Base-by-base conservation (phyloP, 2,113 vertebrate genomes). In the Phaethornis superciliosus region DNA sequence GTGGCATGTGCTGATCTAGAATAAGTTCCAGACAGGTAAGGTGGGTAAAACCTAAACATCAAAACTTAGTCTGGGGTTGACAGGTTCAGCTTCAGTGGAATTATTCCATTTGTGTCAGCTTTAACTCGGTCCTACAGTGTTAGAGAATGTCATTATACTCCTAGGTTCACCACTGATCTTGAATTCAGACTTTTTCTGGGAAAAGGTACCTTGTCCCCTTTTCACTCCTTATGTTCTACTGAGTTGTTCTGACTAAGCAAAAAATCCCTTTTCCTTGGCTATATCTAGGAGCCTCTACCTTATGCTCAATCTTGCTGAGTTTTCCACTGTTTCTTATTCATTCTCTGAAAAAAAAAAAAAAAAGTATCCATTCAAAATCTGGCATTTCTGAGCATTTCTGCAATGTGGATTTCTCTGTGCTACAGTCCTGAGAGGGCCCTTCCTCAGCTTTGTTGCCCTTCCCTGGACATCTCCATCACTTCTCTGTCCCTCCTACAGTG, bases 311-410 rank as follows among this genome's bases (percentile, higher is more conserved):
- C 49, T 54, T 7, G 2, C 7, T 0, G 49, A 78, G 33, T 20
- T 60, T 79, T 51, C 46, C 72, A 15, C 26, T 68, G 33, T 8
- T 30, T 89, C 17, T 32, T 28, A 4, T 16, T 82, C 35, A 32
- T 28, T 46, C 51, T 32, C 20, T 65, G 58, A 75, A 22, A 7
- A 7, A 40, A 40, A 37, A 37, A 37, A 30, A 54, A 72, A 62
- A 14, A 3, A 2, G 0, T 3, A 18, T 8, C 9, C 44, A n/a
- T 40, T 54, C 37, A 46, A 35, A 78, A 55, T 1, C 46, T 0
- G 12, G 4, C 15, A 58, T 58, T 49, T 58, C 60, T n/a, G 55
- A 70, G 42, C 9, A 11, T 26, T 40, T 35, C 69, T 70, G 77
- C 40, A 68, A 24, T n/a, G 19, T 0, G 1, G 40, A 21, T 65